Conservation (phyloP, 2,888 invertebrate genomes). For the Pristionchus exspectatus region DNA sequence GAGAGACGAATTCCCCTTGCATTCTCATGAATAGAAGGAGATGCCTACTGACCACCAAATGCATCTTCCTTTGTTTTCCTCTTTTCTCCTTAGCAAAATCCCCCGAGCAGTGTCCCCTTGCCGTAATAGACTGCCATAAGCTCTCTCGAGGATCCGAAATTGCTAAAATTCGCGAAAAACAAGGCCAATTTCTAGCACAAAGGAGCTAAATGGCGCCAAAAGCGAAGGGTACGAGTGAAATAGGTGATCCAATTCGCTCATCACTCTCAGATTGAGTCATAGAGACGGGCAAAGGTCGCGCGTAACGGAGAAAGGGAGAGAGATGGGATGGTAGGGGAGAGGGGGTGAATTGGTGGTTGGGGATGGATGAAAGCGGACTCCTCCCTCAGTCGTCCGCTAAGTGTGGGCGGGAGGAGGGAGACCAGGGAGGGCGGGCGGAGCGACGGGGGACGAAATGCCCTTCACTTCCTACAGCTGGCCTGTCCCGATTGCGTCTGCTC, state of each 20-base stretch:
- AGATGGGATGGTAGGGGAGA: background rate
- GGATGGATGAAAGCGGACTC: constrained; percentile 31
- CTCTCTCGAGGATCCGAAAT: background rate
- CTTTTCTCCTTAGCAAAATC: background rate
- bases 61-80: constrained; percentile 1
- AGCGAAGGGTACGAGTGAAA: background rate
- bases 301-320: background rate
- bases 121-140: background rate
- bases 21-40: background rate
- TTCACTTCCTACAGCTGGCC: constrained; percentile 39
- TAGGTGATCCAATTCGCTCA: background rate
- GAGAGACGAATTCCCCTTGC: background rate
- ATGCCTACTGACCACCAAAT: background rate
- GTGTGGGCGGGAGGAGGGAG: background rate
- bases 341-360: constrained; percentile 29
- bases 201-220: background rate
- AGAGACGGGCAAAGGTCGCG: constrained; percentile 8
- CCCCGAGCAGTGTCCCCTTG: background rate
- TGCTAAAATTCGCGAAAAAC: background rate
- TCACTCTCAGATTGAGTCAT: constrained; percentile 8
- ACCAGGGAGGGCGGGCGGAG: background rate
- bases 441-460: background rate
- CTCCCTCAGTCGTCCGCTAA: constrained; percentile 18
- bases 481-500: constrained; percentile 11
- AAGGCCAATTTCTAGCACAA: background rate